phyloP scores from a whole-genome alignment of 1,140 invertebrate species.

The Chlorops oryzae region DNA sequence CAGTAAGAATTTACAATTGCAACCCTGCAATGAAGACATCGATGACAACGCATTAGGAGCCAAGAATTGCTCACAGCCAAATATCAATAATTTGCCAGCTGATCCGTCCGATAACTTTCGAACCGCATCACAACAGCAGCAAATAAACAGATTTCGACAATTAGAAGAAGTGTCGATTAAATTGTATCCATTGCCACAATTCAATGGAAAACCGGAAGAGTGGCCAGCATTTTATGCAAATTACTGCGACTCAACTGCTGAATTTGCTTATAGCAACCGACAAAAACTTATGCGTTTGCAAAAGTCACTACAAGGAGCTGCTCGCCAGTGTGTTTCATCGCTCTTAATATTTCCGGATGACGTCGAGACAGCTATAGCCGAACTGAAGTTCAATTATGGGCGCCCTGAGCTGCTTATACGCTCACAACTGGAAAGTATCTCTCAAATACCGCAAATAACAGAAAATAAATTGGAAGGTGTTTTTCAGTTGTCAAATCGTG shows the following conservation, averaged over 20 bases:
- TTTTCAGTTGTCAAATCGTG: too few relatives aligned
- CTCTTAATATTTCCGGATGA: slow-evolving; percentile 1
- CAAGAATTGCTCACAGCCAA: too few relatives aligned
- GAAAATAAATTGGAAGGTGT: slow-evolving; percentile 3
- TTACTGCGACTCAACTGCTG: background rate
- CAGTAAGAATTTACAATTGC: too few relatives aligned
- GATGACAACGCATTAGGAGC: too few relatives aligned
- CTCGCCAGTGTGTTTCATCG: background rate
- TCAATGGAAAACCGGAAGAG: too few relatives aligned
- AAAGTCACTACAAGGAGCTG: background rate
- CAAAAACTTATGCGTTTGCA: background rate
- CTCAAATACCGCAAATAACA: background rate
- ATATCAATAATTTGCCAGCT: too few relatives aligned
- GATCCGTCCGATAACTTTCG: too few relatives aligned
- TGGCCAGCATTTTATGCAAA: background rate
- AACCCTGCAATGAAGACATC: too few relatives aligned
- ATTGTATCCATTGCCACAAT: too few relatives aligned
- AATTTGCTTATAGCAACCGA: background rate
- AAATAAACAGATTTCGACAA: too few relatives aligned
- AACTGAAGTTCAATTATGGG: background rate
- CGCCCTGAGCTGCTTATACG: slow-evolving; percentile 3
- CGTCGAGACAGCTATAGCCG: background rate
- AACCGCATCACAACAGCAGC: too few relatives aligned
- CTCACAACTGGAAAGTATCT: background rate
- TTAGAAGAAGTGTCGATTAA: too few relatives aligned